Evolutionary conservation across 1,140 invertebrate species (phyloP), one percentile per base, ranked within the genome.

Genomic region (Drosophila repletoides): DNA sequence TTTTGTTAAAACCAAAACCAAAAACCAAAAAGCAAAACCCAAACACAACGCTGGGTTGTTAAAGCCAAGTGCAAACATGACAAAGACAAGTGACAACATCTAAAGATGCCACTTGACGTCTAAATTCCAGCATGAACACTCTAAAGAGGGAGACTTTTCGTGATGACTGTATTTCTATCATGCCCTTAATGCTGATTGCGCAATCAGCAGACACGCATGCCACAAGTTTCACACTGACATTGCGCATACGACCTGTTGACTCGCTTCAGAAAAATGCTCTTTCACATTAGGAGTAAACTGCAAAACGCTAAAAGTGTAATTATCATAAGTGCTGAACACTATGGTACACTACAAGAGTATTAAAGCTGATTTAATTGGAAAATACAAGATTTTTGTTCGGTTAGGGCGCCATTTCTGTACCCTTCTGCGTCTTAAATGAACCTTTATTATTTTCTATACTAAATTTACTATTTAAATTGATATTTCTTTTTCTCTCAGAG

Each of bases 221-320:
- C 17, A 19, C 33, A 12, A 60, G 5, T 26, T 26, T 38, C 1
- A 7, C 22, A 22, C 12, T 26, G 12, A 12, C 19, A 48, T 68
- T 55, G 58, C 65, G 41, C 14, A 55, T 68, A 63, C 65, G 65
- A 68, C 65, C 65, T 68, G 65, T 68, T 68, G 65, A 61, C 56
- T 36, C 15, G 14, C 15, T 1, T 12, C 21, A 41, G 38, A 17
- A 28, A 48, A 48, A 58, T n/a, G 28, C 12, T 17, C 26, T 49
- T 38, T 15, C 12, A 15, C 28, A 24, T 29, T 24, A 3, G 9
- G 3, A 6, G 14, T 21, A 22, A 34, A 34, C 26, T 34, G 24
- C 22, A 58, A 46, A 46, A 46, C 29, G 17, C 12, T 40, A 9
- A 15, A 17, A 15, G 12, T 49, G 36, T 66, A 67, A 67, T 67